Evolutionary conservation across 2,888 invertebrate species (phyloP).

Genomic region (Leptopilina drosophilae): DNA sequence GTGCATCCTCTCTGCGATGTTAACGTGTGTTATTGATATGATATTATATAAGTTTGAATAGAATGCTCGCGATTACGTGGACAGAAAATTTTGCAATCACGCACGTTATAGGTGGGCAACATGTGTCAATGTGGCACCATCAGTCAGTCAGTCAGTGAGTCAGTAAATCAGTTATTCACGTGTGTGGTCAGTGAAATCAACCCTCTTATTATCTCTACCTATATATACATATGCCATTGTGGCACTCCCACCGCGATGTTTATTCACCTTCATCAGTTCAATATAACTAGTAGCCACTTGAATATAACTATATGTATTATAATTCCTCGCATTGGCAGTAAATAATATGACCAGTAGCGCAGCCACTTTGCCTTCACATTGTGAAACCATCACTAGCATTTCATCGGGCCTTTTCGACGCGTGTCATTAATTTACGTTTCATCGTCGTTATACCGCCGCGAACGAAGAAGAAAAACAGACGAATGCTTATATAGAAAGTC

Average conservation of each 20-base stretch:
- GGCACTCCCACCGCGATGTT: constrained; percentile 65
- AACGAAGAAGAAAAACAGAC: constrained; percentile 53
- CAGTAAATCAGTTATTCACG: constrained; percentile 43
- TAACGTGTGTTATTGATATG: constrained; percentile 9
- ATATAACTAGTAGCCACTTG: constrained; percentile 49
- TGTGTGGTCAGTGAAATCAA: constrained; percentile 60
- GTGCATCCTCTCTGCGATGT: constrained; percentile 1
- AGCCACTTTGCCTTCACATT: constrained; percentile 63
- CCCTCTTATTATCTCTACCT: constrained; percentile 67
- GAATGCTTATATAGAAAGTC: constrained; percentile 44
- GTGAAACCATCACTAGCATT: constrained; percentile 65
- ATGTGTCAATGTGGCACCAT: constrained; percentile 58
- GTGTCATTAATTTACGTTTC: constrained; percentile 68
- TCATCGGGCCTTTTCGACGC: constrained; percentile 69
- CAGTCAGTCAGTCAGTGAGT: constrained; percentile 48
- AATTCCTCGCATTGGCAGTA: constrained; percentile 23
- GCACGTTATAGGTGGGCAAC: constrained; percentile 40
- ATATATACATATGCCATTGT: constrained; percentile 29
- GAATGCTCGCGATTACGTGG: constrained; percentile 31
- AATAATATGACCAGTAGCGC: constrained; percentile 46
- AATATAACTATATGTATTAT: constrained; percentile 37
- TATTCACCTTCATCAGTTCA: constrained; percentile 16
- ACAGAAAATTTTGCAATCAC: constrained; percentile 31
- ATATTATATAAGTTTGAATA: constrained; percentile 24
- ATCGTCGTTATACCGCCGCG: constrained; percentile 51